Percentiles rank a stretch among this genome's conserved stretches.
These are phyloP conservation scores for Gari tellinella DNA, from an alignment of 2,888 invertebrate genomes.

Conservation along the genomic window DNA sequence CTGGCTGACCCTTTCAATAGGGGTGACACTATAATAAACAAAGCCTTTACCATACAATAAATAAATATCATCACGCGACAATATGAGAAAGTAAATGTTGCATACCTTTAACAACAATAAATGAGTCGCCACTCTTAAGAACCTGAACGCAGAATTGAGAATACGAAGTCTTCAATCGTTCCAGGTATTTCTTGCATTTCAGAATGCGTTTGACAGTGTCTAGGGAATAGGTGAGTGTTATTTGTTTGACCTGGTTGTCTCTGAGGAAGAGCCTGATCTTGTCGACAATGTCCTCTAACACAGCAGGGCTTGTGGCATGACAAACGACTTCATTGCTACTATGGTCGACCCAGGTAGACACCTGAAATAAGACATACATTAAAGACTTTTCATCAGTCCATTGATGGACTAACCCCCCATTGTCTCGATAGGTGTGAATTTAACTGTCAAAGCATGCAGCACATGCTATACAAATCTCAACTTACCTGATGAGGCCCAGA, in stretches of 20 bases:
- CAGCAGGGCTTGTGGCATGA: conserved; percentile 14
- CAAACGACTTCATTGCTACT: conserved; percentile 12
- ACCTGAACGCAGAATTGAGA: conserved; percentile 37
- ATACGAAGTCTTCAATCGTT: conserved; percentile 17
- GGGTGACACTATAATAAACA: too few relatives aligned
- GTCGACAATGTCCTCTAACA: conserved; percentile 25
- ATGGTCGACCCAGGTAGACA: conserved; percentile 14
- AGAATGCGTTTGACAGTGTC: conserved; percentile 2
- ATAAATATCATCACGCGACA: too few relatives aligned
- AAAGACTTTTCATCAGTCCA: too few relatives aligned
- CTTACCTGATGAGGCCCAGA: too few relatives aligned
- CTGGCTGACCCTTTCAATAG: too few relatives aligned
- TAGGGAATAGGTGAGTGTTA: conserved; percentile 19
- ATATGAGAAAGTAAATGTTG: too few relatives aligned
- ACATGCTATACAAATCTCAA: too few relatives aligned
- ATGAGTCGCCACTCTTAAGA: background rate
- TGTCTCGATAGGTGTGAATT: too few relatives aligned
- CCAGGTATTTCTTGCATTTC: conserved; percentile 9
- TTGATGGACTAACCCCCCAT: too few relatives aligned
- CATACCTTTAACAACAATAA: conserved; percentile 12
- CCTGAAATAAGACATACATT: too few relatives aligned
- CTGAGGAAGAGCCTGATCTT: conserved; percentile 29
- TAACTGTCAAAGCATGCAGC: too few relatives aligned
- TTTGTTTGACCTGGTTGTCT: conserved; percentile 35
- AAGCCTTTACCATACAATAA: too few relatives aligned